These are phyloP conservation scores for Eucidaris tribuloides DNA, from an alignment of 35 echinoderm and acorn worm genomes.

Conservation along the genomic window DNA sequence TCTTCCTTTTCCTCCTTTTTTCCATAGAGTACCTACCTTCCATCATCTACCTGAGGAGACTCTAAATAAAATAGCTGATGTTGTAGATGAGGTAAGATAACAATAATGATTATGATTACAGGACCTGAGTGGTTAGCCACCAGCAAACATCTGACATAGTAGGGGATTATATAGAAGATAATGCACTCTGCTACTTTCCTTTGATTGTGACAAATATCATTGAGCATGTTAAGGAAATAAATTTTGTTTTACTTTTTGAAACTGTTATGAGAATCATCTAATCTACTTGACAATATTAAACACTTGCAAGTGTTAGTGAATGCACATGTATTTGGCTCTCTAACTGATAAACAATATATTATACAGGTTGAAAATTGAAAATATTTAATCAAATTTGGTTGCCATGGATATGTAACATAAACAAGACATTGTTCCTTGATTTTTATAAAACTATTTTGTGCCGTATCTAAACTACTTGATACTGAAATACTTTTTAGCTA, in stretches of 20 bases:
- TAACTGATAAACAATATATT: no score
- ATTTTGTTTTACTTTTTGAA: not conserved
- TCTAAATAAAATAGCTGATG: slow-evolving; percentile 85
- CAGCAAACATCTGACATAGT: not conserved
- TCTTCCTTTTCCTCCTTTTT: slow-evolving; percentile 22
- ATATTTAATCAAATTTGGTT: no score
- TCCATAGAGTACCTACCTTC: slow-evolving; percentile 56
- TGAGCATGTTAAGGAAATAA: not conserved
- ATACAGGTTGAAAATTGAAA: no score
- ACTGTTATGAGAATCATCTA: not conserved
- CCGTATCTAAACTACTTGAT: no score
- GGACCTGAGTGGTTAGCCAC: not conserved
- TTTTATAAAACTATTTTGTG: no score
- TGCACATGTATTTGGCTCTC: no score
- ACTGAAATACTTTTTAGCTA: no score
- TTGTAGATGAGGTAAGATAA: slow-evolving; percentile 75
- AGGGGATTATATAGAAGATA: not conserved
- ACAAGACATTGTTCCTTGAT: no score
- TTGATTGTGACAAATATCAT: not conserved
- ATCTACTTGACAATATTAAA: not conserved
- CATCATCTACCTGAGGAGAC: slow-evolving; percentile 82
- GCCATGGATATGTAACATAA: no score
- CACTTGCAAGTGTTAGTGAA: no score
- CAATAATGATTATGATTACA: not conserved
- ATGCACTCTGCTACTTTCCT: not conserved